These are phyloP conservation scores for Eretmocerus hayati DNA, from an alignment of 2,888 invertebrate species.

Conservation along the genomic window DNA sequence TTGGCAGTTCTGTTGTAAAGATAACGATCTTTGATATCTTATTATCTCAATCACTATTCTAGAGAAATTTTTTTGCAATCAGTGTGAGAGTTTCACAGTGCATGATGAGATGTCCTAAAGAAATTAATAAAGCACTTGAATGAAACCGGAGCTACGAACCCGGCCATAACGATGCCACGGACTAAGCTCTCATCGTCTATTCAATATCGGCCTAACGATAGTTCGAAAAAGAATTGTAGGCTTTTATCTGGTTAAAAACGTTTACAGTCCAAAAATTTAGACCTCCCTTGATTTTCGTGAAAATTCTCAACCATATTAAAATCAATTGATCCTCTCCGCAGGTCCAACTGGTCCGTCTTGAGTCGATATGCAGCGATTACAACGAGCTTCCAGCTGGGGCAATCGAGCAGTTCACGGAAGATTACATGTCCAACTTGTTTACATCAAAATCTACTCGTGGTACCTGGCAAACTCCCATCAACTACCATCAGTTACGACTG, in stretches of 20 bases:
- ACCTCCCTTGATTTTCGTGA: background rate
- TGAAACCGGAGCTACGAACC: too few relatives aligned
- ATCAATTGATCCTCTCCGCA: background rate
- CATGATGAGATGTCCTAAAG: too few relatives aligned
- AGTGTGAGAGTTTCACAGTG: too few relatives aligned
- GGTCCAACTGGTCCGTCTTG: conserved; percentile 24
- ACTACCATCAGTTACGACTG: conserved; percentile 4
- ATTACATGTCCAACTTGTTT: conserved; percentile 18
- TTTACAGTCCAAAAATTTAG: background rate
- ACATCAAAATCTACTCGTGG: conserved; percentile 20
- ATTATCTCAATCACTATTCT: too few relatives aligned
- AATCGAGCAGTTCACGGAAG: conserved; percentile 19
- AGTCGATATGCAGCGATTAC: conserved; percentile 11
- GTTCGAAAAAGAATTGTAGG: too few relatives aligned
- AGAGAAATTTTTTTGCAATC: too few relatives aligned
- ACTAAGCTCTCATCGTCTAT: too few relatives aligned
- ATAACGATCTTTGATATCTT: too few relatives aligned
- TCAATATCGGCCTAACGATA: too few relatives aligned
- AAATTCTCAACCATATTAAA: background rate
- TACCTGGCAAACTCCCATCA: conserved; percentile 13
- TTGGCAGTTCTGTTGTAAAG: too few relatives aligned
- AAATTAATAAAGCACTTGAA: too few relatives aligned
- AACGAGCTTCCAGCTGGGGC: conserved; percentile 23
- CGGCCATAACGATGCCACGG: too few relatives aligned
- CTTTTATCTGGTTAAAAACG: background rate